These are phyloP conservation scores for Eueides isabella DNA, from an alignment of 1,140 invertebrate species.

Conservation along the genomic window DNA sequence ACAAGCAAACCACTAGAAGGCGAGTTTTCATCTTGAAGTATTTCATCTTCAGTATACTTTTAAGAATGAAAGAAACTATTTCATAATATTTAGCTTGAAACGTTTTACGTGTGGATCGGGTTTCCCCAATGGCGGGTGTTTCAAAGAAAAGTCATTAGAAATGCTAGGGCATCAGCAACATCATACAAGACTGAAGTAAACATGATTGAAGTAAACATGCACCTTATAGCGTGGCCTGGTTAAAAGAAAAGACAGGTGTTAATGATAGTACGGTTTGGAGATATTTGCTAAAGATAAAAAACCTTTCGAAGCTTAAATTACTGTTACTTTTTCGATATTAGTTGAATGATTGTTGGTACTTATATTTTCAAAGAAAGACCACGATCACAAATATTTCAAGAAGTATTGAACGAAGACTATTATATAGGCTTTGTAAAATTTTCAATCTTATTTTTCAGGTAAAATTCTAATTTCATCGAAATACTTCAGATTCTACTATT, in stretches of 20 bases:
- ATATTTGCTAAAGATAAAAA: background rate
- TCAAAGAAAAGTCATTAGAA: slow-evolving; percentile 10
- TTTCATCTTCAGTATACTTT: background rate
- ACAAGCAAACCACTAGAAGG: background rate
- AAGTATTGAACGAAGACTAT: background rate
- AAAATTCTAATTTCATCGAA: background rate
- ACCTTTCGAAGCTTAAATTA: slow-evolving; percentile 11
- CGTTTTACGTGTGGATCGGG: background rate
- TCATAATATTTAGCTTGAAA: background rate
- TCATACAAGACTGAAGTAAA: too few relatives aligned
- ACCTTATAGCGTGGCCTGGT: background rate
- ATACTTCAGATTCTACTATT: background rate
- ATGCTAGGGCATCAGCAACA: slow-evolving; percentile 4
- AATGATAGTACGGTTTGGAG: background rate
- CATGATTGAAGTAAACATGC: too few relatives aligned
- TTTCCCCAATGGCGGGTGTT: background rate
- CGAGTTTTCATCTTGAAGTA: background rate
- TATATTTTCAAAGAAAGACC: background rate
- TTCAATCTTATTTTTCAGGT: background rate
- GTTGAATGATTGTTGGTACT: background rate
- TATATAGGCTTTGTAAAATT: background rate
- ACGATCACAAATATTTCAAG: background rate
- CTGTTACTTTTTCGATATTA: background rate
- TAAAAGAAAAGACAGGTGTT: background rate
- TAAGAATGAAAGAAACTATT: background rate